phyloP scores from a whole-genome alignment of 2,113 vertebrate genomes.

The Dascyllus trimaculatus region DNA sequence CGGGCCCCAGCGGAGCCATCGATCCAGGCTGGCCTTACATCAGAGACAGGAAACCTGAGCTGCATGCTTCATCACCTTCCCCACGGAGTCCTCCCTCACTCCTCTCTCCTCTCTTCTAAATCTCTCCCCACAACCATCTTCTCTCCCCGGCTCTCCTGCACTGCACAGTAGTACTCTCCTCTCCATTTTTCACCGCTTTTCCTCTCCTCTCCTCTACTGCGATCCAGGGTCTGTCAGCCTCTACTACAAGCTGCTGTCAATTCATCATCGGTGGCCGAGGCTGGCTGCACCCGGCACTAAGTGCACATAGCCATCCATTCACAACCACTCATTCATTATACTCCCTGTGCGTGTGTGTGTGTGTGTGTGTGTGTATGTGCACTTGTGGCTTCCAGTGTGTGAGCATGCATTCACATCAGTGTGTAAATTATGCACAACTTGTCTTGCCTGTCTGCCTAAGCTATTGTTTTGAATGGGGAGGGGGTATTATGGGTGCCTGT shows the following conservation, averaged over 20 bases:
- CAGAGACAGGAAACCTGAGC: slow-evolving; percentile 85
- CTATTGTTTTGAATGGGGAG: slow-evolving; percentile 75
- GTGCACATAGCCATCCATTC: slow-evolving; percentile 81
- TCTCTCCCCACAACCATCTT: slow-evolving; percentile 38
- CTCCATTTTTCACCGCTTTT: slow-evolving; percentile 26
- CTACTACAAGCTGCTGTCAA: slow-evolving; percentile 69
- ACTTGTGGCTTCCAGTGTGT: slow-evolving; percentile 57
- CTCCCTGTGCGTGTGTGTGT: slow-evolving; percentile 42
- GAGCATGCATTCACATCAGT: slow-evolving; percentile 56
- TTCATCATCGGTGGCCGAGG: slow-evolving; percentile 72
- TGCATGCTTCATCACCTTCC: slow-evolving; percentile 83
- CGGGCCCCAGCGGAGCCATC: slow-evolving; percentile 81
- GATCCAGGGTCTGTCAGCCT: slow-evolving; percentile 51
- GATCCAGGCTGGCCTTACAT: slow-evolving; percentile 84
- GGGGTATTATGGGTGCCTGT: slow-evolving; percentile 61
- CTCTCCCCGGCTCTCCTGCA: slow-evolving; percentile 31
- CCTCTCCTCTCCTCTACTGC: slow-evolving; percentile 29
- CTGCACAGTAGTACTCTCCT: slow-evolving; percentile 21
- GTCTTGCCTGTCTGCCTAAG: slow-evolving; percentile 68
- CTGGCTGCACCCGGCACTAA: slow-evolving; percentile 68
- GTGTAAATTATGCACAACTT: slow-evolving; percentile 67
- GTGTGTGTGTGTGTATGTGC: background rate
- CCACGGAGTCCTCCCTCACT: slow-evolving; percentile 72
- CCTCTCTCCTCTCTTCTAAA: slow-evolving; percentile 45
- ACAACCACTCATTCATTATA: slow-evolving; percentile 79